Percentiles rank a stretch among this genome's conserved stretches.
These are phyloP conservation scores for Pedionomus torquatus DNA, from an alignment of 2,113 vertebrate genomes.

Conservation along the genomic window DNA sequence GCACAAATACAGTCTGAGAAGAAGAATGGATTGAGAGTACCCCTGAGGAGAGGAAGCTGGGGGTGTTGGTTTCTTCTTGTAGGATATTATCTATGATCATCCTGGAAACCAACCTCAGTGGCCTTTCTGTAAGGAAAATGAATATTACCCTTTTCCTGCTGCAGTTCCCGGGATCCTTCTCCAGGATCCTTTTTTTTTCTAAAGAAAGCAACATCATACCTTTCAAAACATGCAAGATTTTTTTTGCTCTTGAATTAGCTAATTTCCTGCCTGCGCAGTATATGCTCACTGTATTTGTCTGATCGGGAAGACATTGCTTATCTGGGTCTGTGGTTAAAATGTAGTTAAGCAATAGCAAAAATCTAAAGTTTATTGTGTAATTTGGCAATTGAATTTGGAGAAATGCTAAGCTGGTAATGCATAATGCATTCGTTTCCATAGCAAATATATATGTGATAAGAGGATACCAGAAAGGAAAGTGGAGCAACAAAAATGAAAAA, in stretches of 20 bases:
- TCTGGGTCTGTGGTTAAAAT: background rate
- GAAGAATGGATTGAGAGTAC: background rate
- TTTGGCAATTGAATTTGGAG: background rate
- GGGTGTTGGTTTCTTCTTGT: background rate
- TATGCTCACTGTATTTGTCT: background rate
- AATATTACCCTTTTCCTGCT: background rate
- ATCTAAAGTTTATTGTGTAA: background rate
- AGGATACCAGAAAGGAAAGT: background rate
- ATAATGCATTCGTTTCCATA: background rate
- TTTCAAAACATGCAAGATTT: background rate
- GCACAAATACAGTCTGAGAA: background rate
- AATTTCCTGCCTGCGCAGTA: background rate
- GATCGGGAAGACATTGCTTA: background rate
- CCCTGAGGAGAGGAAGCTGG: background rate
- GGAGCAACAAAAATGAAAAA: slow-evolving; percentile 45
- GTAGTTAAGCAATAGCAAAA: background rate
- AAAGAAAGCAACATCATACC: fast-evolving
- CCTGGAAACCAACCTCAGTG: background rate
- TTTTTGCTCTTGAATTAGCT: background rate
- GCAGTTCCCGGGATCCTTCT: background rate
- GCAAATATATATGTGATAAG: background rate
- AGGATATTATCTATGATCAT: background rate
- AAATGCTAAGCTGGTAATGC: background rate
- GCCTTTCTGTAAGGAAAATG: background rate
- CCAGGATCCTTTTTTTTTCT: background rate